These are phyloP conservation scores for Popillia japonica DNA, from an alignment of 1,140 invertebrate genomes.

Conservation along the genomic window DNA sequence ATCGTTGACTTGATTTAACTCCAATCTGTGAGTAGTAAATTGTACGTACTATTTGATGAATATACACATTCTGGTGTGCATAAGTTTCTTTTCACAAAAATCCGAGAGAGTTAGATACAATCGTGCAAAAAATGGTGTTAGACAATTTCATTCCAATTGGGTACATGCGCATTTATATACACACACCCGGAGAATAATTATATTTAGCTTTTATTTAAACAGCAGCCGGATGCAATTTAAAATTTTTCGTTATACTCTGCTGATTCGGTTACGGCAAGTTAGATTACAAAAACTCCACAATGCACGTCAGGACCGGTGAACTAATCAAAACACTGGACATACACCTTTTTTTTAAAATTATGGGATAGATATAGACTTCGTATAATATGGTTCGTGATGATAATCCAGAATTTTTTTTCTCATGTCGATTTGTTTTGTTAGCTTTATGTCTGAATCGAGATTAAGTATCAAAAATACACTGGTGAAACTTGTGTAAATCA, in stretches of 20 bases:
- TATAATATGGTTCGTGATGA: background rate
- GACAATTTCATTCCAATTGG: background rate
- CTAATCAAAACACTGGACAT: slow-evolving; percentile 7
- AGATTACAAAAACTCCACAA: slow-evolving; percentile 20
- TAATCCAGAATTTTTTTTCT: background rate
- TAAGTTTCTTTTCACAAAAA: background rate
- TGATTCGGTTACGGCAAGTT: slow-evolving; percentile 14
- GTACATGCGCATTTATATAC: background rate
- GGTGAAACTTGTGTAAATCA: too few species aligned
- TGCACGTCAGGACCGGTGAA: slow-evolving; percentile 18
- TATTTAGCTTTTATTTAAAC: background rate
- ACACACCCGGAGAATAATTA: background rate
- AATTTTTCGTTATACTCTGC: background rate
- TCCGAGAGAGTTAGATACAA: background rate
- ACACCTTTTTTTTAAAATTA: slow-evolving; percentile 6
- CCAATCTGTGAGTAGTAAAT: too few species aligned
- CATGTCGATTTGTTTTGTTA: too few species aligned
- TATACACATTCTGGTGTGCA: background rate
- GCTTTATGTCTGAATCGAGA: too few species aligned
- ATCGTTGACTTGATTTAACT: too few species aligned
- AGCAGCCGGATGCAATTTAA: slow-evolving; percentile 5
- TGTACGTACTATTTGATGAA: too few species aligned
- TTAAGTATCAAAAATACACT: too few species aligned
- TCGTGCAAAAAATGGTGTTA: background rate
- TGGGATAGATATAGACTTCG: background rate